A percentile compares a stretch with the other conserved stretches of the same genome.
Evolutionary conservation across 1,140 invertebrate genomes (phyloP).

Genomic region (Drosophila nigrodunni): DNA sequence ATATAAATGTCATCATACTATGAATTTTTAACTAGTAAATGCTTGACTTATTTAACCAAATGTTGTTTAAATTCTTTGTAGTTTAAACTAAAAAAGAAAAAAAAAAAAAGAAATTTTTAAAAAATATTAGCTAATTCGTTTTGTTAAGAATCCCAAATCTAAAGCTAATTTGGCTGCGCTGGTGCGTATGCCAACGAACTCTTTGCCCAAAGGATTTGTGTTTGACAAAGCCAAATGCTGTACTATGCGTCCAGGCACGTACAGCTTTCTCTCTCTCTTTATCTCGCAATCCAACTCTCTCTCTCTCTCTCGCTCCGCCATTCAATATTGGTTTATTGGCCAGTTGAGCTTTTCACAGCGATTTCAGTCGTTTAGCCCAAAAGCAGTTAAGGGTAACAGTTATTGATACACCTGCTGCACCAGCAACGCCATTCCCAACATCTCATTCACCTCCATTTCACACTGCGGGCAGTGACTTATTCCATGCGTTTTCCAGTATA

Average conservation of each 20-base stretch:
- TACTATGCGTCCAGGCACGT: constrained; percentile 58
- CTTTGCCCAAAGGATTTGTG: constrained; percentile 82
- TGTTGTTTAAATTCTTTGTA: no score
- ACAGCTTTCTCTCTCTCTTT: neutral
- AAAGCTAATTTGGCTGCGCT: no score
- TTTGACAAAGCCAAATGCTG: constrained; percentile 80
- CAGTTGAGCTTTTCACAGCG: constrained; percentile 47
- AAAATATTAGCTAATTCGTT: no score
- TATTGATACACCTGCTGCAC: constrained; percentile 45
- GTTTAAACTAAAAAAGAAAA: no score
- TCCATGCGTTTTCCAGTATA: no score
- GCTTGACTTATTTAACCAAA: no score
- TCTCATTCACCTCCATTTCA: neutral
- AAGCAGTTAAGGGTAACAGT: constrained; percentile 40
- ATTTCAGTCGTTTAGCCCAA: constrained; percentile 40
- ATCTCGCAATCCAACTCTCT: neutral
- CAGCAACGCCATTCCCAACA: neutral
- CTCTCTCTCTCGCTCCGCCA: neutral
- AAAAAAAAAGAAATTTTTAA: no score
- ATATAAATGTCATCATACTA: no score
- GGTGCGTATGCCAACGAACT: constrained; percentile 57
- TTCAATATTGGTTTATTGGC: constrained; percentile 58
- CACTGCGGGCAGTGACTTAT: neutral
- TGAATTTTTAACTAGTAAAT: no score
- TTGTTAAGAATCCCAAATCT: constrained; percentile 19